Base-by-base conservation (phyloP, 1,140 invertebrate species). In the Neodiprion virginianus region DNA sequence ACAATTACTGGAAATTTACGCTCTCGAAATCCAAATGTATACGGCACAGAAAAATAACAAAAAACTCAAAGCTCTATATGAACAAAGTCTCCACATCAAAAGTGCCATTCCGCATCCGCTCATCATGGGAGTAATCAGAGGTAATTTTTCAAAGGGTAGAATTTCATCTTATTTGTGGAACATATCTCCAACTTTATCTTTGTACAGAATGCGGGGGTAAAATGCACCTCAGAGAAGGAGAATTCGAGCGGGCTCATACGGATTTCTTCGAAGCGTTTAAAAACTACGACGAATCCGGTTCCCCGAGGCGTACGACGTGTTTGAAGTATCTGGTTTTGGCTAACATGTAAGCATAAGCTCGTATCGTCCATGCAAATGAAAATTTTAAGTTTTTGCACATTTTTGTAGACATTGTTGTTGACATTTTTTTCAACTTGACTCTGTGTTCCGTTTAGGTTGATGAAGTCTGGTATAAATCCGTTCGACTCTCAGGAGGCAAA, bases 261-360 rank as follows among this genome's bases (percentile, higher is more conserved):
- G 98, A 99, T 85, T 99, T 99, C 88, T 99, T 99, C 89, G 98
- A 99, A 89, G 99, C 99, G 4, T 99, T 99, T 87, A 99, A 99
- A 90, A 99, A 99, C 88, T 99, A 99, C 86, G 99, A 99, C 91
- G 98, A 99, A 89, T 99, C 97, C 61, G 98, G 98, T n/a, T 98
- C 96, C 80, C 97, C 97, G 61, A 90, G 98, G 76, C 90, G 99
- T 79, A 99, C 98, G 28, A 99, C 97, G 0, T 99, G 98, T 86
- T 89, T 99, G 12, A 99, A 99, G 88, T 99, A 99, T 89, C 91
- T 99, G 76, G 98, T 99, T 50, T 87, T 99, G 81, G 98, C 99
- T 8, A 99, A 99, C 88, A 99, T 99, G 99, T 93, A 86, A 90
- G 84, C 82, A 82, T 77, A 53, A 61, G 75, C 61, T 78, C 17